Evolutionary conservation across 2,797 vertebrate genomes (phyloP), one percentile per base, ranked within the genome.

Genomic region (Xerus rutilus): DNA sequence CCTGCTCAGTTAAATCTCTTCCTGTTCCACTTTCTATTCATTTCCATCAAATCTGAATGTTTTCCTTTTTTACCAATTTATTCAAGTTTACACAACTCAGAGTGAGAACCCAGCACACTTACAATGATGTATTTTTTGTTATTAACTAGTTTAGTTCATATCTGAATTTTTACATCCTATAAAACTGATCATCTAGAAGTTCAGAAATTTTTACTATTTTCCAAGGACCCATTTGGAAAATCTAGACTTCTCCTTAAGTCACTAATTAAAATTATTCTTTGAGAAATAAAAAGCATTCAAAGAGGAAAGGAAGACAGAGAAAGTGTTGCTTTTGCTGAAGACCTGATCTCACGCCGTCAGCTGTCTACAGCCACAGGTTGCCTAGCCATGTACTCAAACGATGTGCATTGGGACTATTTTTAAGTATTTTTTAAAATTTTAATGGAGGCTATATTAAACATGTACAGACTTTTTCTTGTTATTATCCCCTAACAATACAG

Each of bases 1-100:
- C 49, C 76, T 86, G n/a, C n/a, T 28, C 83, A 43, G 3, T 20
- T 69, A 32, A 74, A 25, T 78, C 8, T 73, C 76, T 81, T 86
- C 52, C 74, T 78, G 18, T 59, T 88, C 32, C 52, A 82, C 4
- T 95, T 94, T 82, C 93, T 89, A 92, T 47, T 86, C 7, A 70
- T 81, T 94, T 92, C 43, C 43, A 72, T 49, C 43, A 82, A 79
- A 84, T 78, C 8, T 92, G 35, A 90, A 67, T 64, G 32, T 35
- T 93, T 72, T 78, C 10, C 10, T 87, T 92, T 67, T 43, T 2
- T 57, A 70, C 3, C 39, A 76, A n/a, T 88, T 65, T 25, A 65
- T 64, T 81, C 57, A 89, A 35, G 52, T 83, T 94, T 69, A 89
- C 30, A 21, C 77, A 83, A 89, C 21, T 91, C 70, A 45, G 11